Evolutionary conservation across 1,140 invertebrate genomes (phyloP).

Genomic region (Trachymyrmex cornetzi): DNA sequence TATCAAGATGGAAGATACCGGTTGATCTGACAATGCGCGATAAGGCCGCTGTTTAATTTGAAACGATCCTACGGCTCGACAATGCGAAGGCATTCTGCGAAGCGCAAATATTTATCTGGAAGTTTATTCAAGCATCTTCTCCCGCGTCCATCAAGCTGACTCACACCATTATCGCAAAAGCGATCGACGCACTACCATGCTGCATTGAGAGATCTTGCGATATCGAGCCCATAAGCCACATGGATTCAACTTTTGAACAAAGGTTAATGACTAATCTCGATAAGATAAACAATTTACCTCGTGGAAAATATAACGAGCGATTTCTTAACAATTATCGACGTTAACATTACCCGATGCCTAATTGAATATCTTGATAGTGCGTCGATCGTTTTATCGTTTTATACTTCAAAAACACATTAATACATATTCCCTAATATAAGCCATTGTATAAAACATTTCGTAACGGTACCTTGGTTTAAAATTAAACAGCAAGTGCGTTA

Average conservation of each 20-base stretch:
- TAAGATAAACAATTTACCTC: slow-evolving; percentile 42
- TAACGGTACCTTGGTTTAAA: too few relatives aligned
- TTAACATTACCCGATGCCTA: slow-evolving; percentile 14
- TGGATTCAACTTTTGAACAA: slow-evolving; percentile 22
- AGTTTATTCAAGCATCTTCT: slow-evolving; percentile 49
- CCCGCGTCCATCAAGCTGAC: slow-evolving; percentile 39
- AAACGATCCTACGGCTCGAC: slow-evolving; percentile 24
- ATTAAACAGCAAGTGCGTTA: background rate
- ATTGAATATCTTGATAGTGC: slow-evolving; percentile 26
- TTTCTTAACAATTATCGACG: slow-evolving; percentile 35
- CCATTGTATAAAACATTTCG: background rate
- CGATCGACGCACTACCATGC: slow-evolving; percentile 27
- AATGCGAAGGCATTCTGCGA: slow-evolving; percentile 31
- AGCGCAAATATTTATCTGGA: slow-evolving; percentile 54
- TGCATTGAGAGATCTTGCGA: slow-evolving; percentile 42
- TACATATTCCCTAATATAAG: background rate
- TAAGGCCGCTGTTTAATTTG: slow-evolving; percentile 24
- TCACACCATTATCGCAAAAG: slow-evolving; percentile 37
- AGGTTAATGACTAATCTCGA: slow-evolving; percentile 54
- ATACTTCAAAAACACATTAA: slow-evolving; percentile 10
- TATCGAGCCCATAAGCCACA: slow-evolving; percentile 35
- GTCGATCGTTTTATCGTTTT: background rate
- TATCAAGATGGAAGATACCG: slow-evolving; percentile 20
- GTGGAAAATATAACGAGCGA: slow-evolving; percentile 42
- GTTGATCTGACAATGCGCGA: slow-evolving; percentile 23